Conservation (phyloP, 2,113 vertebrate genomes). For the Poeciliopsis retropinna region DNA sequence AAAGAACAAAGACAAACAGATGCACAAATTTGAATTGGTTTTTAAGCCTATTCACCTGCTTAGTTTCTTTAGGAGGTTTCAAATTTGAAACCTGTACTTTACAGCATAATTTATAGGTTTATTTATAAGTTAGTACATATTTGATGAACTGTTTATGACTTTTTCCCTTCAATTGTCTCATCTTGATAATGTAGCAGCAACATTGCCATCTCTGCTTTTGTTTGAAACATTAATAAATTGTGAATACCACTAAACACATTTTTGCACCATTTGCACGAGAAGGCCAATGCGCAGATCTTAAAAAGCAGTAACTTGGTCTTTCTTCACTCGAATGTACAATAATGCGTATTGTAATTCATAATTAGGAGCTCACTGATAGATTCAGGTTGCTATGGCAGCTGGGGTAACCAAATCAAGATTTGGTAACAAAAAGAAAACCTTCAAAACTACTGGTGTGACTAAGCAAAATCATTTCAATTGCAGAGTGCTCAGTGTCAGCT, state of each 20-base stretch:
- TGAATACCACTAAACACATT: neutral
- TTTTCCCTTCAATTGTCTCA: too few relatives aligned
- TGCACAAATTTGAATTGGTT: neutral
- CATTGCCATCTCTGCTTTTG: neutral
- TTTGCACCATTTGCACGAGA: neutral
- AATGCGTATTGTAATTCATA: slow-evolving; percentile 16
- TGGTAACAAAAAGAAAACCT: neutral
- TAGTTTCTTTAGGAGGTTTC: too few relatives aligned
- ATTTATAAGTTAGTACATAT: too few relatives aligned
- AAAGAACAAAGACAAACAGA: slow-evolving; percentile 29
- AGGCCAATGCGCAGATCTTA: slow-evolving; percentile 5
- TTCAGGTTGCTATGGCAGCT: slow-evolving; percentile 38
- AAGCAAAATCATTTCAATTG: slow-evolving; percentile 9
- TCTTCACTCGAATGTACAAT: slow-evolving; percentile 14
- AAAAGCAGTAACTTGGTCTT: slow-evolving; percentile 8
- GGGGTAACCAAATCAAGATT: slow-evolving; percentile 41
- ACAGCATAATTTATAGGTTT: too few relatives aligned
- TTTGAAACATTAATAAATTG: neutral
- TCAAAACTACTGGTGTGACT: slow-evolving; percentile 3
- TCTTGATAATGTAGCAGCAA: neutral
- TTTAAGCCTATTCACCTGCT: neutral
- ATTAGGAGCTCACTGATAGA: slow-evolving; percentile 9
- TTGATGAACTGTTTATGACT: too few relatives aligned
- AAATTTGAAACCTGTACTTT: too few relatives aligned
- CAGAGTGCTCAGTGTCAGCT: neutral